Percentiles rank a stretch among this genome's conserved stretches.
phyloP scores from a whole-genome alignment of 1,140 invertebrate species.

The Aphelenchoides besseyi region DNA sequence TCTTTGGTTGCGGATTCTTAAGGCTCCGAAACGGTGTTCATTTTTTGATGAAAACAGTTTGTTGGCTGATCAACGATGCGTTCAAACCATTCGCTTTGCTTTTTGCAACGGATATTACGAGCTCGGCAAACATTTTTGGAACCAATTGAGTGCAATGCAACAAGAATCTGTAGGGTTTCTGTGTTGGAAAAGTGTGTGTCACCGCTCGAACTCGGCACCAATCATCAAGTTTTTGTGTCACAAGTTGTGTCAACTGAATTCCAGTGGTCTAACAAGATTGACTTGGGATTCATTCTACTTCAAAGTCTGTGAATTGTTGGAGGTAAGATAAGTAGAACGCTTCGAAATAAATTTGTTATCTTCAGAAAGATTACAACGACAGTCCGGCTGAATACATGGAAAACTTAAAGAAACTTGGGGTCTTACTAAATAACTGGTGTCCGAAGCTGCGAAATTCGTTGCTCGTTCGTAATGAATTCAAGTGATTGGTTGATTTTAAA shows the following conservation, averaged over 20 bases:
- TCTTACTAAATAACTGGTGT: constrained; percentile 43
- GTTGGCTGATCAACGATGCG: constrained; percentile 38
- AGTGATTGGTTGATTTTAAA: no score
- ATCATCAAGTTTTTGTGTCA: constrained; percentile 43
- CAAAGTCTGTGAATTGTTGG: constrained; percentile 45
- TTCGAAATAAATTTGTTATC: no score
- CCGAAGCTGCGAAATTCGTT: constrained; percentile 30
- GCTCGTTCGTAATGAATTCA: constrained; percentile 40
- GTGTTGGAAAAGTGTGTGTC: constrained; percentile 48
- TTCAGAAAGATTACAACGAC: constrained; percentile 21
- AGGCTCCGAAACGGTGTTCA: constrained; percentile 37
- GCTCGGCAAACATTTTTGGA: constrained; percentile 36
- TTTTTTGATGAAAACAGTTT: constrained; percentile 41
- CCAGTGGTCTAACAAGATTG: constrained; percentile 37
- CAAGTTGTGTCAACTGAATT: constrained; percentile 35
- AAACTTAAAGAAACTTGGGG: constrained; percentile 40
- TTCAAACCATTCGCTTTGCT: constrained; percentile 43
- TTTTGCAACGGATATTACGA: constrained; percentile 43
- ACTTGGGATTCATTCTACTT: constrained; percentile 50
- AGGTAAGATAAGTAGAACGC: no score
- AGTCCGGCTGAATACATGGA: constrained; percentile 27
- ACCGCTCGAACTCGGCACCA: constrained; percentile 38
- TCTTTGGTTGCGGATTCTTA: constrained; percentile 45
- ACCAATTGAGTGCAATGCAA: constrained; percentile 30
- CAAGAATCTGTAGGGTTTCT: constrained; percentile 48